These are phyloP conservation scores for Dolichomitus sp. DNA, from an alignment of 2,888 invertebrate species.

Conservation along the genomic window DNA sequence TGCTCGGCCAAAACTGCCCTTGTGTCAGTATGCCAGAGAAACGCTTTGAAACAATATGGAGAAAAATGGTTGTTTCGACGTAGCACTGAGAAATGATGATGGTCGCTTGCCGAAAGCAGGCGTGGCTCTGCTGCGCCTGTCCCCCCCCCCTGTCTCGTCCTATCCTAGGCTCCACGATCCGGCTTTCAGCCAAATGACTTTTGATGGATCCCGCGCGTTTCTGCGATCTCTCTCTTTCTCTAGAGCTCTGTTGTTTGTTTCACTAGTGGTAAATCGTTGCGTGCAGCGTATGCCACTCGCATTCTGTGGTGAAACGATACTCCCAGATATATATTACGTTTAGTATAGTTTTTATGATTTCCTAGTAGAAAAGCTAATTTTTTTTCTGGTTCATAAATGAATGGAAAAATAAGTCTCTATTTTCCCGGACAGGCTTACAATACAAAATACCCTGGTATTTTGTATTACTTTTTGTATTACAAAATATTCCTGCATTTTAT, in stretches of 20 bases:
- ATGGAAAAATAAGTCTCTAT: no score
- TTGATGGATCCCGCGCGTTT: constrained; percentile 29
- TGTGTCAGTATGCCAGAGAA: neutral
- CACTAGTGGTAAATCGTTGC: neutral
- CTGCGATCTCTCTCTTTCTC: neutral
- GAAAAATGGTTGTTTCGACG: constrained; percentile 8
- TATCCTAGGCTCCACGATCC: constrained; percentile 6
- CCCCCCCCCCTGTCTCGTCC: constrained; percentile 10
- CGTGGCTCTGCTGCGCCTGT: constrained; percentile 12
- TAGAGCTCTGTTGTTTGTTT: neutral
- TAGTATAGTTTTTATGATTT: neutral
- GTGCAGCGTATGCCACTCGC: constrained; percentile 4
- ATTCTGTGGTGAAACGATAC: neutral
- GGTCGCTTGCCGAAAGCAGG: neutral
- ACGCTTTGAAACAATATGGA: constrained; percentile 5
- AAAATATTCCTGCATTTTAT: no score
- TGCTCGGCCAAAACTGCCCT: constrained; percentile 6
- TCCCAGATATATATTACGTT: neutral
- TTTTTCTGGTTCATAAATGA: no score
- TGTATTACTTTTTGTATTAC: no score
- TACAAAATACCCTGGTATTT: no score
- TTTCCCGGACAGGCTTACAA: no score
- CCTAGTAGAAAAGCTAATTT: neutral
- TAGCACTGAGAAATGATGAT: neutral
- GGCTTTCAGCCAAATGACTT: constrained; percentile 53